Evolutionary conservation across 2,113 vertebrate species (phyloP).

Genomic region (Connochaetes taurinus): DNA sequence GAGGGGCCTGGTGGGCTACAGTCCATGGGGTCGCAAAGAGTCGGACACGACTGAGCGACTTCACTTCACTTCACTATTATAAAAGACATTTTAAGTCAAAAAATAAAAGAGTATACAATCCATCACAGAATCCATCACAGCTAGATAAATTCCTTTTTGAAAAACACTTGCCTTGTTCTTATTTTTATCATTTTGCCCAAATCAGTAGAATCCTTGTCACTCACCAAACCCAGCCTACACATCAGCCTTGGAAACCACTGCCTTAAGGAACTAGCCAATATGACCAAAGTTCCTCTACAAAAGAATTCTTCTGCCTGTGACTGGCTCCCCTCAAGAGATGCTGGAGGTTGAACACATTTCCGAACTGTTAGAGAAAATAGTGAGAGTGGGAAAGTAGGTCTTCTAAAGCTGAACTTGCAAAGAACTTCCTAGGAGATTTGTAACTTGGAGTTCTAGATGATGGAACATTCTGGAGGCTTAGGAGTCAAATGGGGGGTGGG

Average conservation of each 20-base stretch:
- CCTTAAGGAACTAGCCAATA: neutral
- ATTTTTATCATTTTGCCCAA: neutral
- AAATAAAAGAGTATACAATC: neutral
- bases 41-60: too few species aligned
- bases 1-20: too few species aligned
- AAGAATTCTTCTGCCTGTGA: neutral
- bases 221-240: neutral
- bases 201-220: neutral
- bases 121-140: neutral
- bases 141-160: neutral
- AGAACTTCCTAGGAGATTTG: neutral
- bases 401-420: neutral
- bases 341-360: neutral
- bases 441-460: neutral
- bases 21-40: too few species aligned
- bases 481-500: neutral
- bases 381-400: neutral
- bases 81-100: neutral
- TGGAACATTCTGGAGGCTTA: neutral
- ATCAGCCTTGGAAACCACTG: neutral
- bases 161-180: neutral
- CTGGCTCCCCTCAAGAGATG: neutral
- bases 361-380: neutral
- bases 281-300: neutral
- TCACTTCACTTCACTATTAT: neutral